Percentiles rank a stretch among this genome's conserved stretches.
Conservation (phyloP, 35 echinoderm and acorn worm species). For the Chiridota heheva region DNA sequence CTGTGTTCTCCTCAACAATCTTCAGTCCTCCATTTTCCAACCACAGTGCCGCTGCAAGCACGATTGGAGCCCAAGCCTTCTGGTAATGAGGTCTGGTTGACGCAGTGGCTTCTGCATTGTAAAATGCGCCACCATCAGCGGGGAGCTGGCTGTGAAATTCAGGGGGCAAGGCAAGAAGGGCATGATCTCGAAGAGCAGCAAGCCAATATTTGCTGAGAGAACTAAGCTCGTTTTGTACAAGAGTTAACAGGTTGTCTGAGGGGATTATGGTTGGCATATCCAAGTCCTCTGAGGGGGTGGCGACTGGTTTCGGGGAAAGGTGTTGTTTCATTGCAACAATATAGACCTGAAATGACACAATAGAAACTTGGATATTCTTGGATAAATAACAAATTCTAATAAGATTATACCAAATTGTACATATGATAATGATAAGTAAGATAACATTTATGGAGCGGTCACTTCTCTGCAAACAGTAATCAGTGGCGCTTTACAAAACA, state of each 20-base stretch:
- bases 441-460: too few relatives aligned
- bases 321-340: conserved; percentile 98
- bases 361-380: not conserved
- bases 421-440: too few relatives aligned
- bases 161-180: conserved; percentile 74
- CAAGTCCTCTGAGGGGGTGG: conserved; percentile 45
- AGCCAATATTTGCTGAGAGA: conserved; percentile 92
- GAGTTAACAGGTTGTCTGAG: conserved; percentile 75
- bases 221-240: conserved; percentile 79
- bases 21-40: conserved; percentile 81
- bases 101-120: conserved; percentile 86
- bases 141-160: conserved; percentile 92
- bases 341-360: conserved; percentile 80
- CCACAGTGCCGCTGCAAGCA: conserved; percentile 91
- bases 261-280: conserved; percentile 48
- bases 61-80: conserved; percentile 88
- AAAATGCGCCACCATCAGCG: conserved; percentile 88
- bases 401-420: not conserved
- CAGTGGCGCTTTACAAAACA: too few relatives aligned
- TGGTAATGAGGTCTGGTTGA: conserved; percentile 88
- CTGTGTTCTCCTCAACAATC: conserved; percentile 68
- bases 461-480: too few relatives aligned
- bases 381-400: not conserved
- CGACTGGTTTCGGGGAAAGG: conserved; percentile 26
- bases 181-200: conserved; percentile 91